These are phyloP conservation scores for Poeciliopsis turneri DNA, from an alignment of 2,797 vertebrate species.

Conservation along the genomic window DNA sequence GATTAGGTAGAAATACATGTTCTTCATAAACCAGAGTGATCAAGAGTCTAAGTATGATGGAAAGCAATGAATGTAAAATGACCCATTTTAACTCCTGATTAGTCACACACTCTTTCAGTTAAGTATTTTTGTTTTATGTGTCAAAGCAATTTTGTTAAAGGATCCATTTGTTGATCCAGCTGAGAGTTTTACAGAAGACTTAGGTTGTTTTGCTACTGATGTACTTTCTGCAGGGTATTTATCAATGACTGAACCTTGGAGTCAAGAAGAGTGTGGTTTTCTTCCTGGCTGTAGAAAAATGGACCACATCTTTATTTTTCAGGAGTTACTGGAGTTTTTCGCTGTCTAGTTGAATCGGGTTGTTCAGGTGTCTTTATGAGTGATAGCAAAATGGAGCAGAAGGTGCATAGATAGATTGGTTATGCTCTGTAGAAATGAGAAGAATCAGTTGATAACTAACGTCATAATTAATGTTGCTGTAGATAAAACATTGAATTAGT, in stretches of 20 bases:
- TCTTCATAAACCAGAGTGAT: constrained; percentile 70
- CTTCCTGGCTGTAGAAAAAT: neutral
- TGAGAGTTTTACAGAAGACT: neutral
- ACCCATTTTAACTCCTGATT: constrained; percentile 57
- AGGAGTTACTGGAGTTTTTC: neutral
- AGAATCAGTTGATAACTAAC: neutral
- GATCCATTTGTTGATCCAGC: neutral
- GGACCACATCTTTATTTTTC: neutral
- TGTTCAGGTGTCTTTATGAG: neutral
- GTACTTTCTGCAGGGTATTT: neutral
- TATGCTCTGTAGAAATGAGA: neutral
- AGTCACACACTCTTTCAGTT: constrained; percentile 49
- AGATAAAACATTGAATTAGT: no score
- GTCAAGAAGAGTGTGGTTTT: neutral
- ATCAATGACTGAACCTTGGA: neutral
- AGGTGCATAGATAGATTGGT: neutral
- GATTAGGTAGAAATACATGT: constrained; percentile 67
- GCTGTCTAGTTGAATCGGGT: no score
- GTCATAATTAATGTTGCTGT: no score
- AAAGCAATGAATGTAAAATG: constrained; percentile 32
- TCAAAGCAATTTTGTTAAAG: constrained; percentile 54
- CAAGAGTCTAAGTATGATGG: constrained; percentile 57
- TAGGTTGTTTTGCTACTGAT: neutral
- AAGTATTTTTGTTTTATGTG: constrained; percentile 36
- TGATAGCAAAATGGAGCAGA: neutral